Evolutionary conservation across 2,888 invertebrate species (phyloP).

Genomic region (Microctonus hyperodae): DNA sequence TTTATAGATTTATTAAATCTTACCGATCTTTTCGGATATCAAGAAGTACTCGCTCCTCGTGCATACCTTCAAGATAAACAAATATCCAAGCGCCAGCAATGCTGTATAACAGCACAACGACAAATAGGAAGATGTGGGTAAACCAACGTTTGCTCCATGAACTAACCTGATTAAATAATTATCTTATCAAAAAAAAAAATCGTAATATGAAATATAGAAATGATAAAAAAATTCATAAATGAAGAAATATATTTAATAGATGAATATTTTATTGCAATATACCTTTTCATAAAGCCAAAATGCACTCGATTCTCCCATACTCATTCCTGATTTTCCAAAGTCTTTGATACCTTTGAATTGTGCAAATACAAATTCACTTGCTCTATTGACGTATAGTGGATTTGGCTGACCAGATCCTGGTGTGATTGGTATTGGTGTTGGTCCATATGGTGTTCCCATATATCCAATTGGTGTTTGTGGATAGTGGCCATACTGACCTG

Average conservation of each 20-base stretch:
- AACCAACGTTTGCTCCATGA: slow-evolving; percentile 85
- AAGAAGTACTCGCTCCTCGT: slow-evolving; percentile 57
- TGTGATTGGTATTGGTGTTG: slow-evolving; percentile 60
- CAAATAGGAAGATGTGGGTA: slow-evolving; percentile 84
- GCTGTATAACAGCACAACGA: slow-evolving; percentile 81
- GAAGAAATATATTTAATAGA: no score
- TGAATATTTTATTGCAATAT: slow-evolving; percentile 24
- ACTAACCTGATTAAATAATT: slow-evolving; percentile 62
- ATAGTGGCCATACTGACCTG: slow-evolving; percentile 54
- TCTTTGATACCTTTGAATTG: slow-evolving; percentile 82
- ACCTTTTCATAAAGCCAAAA: slow-evolving; percentile 83
- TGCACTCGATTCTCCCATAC: slow-evolving; percentile 83
- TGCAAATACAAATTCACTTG: slow-evolving; percentile 80
- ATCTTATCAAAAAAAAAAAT: not conserved
- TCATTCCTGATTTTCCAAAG: slow-evolving; percentile 82
- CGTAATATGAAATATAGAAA: no score
- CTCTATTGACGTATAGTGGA: slow-evolving; percentile 70
- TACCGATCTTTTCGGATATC: slow-evolving; percentile 58
- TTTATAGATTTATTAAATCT: slow-evolving; percentile 9
- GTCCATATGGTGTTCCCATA: slow-evolving; percentile 53
- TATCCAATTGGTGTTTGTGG: slow-evolving; percentile 55
- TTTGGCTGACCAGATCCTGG: slow-evolving; percentile 58
- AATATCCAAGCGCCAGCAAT: slow-evolving; percentile 84
- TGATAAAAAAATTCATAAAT: no score
- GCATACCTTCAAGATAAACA: slow-evolving; percentile 75